Conservation (phyloP, 1,140 invertebrate genomes). For the Hypsibius dujardini region DNA sequence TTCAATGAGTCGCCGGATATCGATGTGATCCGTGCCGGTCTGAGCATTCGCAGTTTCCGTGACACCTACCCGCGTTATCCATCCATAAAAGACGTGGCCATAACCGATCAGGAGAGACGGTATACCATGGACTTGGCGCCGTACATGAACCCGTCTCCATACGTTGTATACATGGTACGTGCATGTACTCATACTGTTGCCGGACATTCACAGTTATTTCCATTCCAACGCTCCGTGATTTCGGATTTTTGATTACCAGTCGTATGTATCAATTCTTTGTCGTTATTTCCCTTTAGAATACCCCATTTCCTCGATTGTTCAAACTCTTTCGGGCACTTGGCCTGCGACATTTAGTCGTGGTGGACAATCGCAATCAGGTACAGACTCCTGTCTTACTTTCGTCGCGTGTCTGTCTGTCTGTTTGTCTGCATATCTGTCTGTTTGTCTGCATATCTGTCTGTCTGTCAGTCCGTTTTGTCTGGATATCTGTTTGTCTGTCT, state of each 20-base stretch:
- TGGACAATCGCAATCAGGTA: slow-evolving; percentile 76
- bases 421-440: too few relatives aligned
- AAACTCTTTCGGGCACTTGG: slow-evolving; percentile 80
- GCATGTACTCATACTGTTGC: neutral
- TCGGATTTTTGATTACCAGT: neutral
- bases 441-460: too few relatives aligned
- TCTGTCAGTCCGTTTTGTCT: too few relatives aligned
- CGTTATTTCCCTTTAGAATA: slow-evolving; percentile 42
- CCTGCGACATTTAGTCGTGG: slow-evolving; percentile 75
- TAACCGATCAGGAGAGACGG: slow-evolving; percentile 44
- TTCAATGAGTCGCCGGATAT: slow-evolving; percentile 56
- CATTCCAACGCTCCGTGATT: too few relatives aligned
- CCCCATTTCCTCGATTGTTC: slow-evolving; percentile 75
- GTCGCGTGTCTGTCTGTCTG: too few relatives aligned
- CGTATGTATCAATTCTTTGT: slow-evolving; percentile 1
- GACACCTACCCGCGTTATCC: slow-evolving; percentile 77
- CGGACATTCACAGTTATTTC: too few relatives aligned
- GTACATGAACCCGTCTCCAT: slow-evolving; percentile 82
- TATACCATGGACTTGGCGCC: slow-evolving; percentile 64
- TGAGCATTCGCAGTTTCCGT: slow-evolving; percentile 60
- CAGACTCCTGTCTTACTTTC: too few relatives aligned
- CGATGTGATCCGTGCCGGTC: slow-evolving; percentile 40
- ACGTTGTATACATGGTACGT: slow-evolving; percentile 48
- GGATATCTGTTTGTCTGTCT: too few relatives aligned
- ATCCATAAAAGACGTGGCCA: slow-evolving; percentile 39